phyloP scores from a whole-genome alignment of 2,797 vertebrate species.

The Sebastes jordani region DNA sequence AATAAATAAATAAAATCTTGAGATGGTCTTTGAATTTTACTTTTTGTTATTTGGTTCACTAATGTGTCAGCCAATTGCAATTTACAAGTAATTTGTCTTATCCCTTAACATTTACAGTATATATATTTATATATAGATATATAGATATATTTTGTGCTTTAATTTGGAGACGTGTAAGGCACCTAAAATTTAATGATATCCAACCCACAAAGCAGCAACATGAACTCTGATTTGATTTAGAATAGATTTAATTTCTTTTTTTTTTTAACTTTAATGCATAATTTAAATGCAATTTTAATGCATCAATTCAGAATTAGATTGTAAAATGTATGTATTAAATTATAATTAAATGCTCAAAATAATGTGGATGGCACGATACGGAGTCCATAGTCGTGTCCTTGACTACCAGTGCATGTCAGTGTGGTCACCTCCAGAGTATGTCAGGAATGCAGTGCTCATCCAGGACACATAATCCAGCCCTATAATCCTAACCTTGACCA shows the following conservation, averaged over 20 bases:
- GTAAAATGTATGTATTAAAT: not conserved
- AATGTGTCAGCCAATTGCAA: not conserved
- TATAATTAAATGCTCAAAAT: not conserved
- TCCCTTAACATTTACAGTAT: not conserved
- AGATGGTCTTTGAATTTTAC: not conserved
- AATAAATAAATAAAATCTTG: not conserved
- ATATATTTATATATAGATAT: not conserved
- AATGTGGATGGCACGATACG: rapidly evolving
- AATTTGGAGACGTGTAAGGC: not conserved
- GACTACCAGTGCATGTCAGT: not conserved
- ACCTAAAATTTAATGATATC: not conserved
- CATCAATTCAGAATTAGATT: not conserved
- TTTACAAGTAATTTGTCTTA: not conserved
- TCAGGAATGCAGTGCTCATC: constrained; percentile 32
- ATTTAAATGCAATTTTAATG: not conserved
- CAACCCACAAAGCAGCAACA: not conserved
- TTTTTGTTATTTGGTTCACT: not conserved
- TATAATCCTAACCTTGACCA: constrained; percentile 55
- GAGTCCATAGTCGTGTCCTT: not conserved
- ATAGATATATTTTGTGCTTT: not conserved
- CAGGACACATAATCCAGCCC: constrained; percentile 42
- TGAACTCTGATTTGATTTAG: not conserved
- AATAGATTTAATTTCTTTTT: not conserved
- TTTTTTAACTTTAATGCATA: not conserved
- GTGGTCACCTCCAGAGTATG: constrained; percentile 15